These are phyloP conservation scores for Misgurnus mizolepis DNA, from an alignment of 2,113 vertebrate genomes.

Conservation along the genomic window DNA sequence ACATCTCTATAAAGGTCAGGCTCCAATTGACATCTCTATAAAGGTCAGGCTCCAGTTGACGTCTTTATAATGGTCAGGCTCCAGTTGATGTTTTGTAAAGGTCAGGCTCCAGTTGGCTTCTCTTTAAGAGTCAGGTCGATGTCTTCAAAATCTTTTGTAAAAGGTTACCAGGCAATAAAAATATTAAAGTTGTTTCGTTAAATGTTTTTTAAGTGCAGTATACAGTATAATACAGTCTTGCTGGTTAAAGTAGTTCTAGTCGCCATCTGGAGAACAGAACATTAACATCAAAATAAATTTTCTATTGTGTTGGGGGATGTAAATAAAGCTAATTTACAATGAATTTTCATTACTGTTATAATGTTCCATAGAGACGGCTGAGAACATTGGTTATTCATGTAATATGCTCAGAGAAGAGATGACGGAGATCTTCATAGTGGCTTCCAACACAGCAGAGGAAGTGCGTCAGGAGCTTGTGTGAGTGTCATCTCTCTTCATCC, in stretches of 20 bases:
- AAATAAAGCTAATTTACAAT: not conserved
- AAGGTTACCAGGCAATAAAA: no score
- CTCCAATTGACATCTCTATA: no score
- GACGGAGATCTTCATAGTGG: constrained; percentile 82
- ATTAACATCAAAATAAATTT: not conserved
- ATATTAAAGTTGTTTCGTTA: no score
- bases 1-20: no score
- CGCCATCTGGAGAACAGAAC: not conserved
- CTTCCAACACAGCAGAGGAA: constrained; percentile 72
- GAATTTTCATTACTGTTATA: not conserved
- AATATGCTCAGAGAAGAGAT: constrained; percentile 88
- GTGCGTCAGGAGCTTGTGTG: constrained; percentile 84
- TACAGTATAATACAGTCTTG: no score
- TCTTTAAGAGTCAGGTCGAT: no score
- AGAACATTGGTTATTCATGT: constrained; percentile 93
- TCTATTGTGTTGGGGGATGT: not conserved
- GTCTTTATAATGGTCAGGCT: no score
- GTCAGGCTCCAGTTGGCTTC: no score
- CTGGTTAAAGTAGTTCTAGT: not conserved
- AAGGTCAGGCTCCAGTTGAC: no score
- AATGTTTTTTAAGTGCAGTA: no score
- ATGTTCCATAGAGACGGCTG: constrained; percentile 83
- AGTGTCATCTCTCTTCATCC: constrained; percentile 44
- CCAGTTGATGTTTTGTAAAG: no score
- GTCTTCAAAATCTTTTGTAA: no score